Evolutionary conservation across 92 coral and sea anemone genomes (phyloP).

Genomic region (Zoanthus sansibaricus): DNA sequence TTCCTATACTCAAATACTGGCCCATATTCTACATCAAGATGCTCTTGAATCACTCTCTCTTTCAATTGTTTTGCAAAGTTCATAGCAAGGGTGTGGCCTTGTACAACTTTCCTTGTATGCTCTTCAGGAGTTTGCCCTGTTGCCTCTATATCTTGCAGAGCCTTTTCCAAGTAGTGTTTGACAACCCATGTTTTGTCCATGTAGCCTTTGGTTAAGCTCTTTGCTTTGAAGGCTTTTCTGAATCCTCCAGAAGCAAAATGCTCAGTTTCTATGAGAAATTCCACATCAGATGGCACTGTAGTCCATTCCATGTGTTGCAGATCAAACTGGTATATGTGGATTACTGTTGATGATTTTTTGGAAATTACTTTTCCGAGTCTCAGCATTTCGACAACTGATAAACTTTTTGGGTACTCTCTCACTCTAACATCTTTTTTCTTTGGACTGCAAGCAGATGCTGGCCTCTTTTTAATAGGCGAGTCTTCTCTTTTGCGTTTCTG

Average conservation of each 20-base stretch:
- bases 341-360: constrained; percentile 27
- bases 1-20: constrained; percentile 25
- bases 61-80: constrained; percentile 59
- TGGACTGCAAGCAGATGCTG: constrained; percentile 37
- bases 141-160: constrained; percentile 54
- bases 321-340: constrained; percentile 62
- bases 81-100: constrained; percentile 59
- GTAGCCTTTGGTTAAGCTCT: constrained; percentile 53
- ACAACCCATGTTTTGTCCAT: constrained; percentile 52
- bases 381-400: constrained; percentile 46
- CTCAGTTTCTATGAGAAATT: constrained; percentile 36
- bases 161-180: constrained; percentile 53
- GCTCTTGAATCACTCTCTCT: constrained; percentile 54
- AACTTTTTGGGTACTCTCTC: constrained; percentile 42
- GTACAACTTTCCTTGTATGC: constrained; percentile 70
- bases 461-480: constrained; percentile 15
- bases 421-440: background rate
- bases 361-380: constrained; percentile 42
- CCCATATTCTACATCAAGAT: constrained; percentile 55
- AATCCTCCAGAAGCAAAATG: constrained; percentile 68
- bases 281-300: constrained; percentile 57
- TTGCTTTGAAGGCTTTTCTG: constrained; percentile 65
- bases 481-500: constrained; percentile 43
- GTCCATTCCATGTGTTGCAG: constrained; percentile 69
- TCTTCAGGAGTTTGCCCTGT: constrained; percentile 65